These are phyloP conservation scores for Amitus sp. DNA, from an alignment of 2,888 invertebrate species.

Conservation along the genomic window DNA sequence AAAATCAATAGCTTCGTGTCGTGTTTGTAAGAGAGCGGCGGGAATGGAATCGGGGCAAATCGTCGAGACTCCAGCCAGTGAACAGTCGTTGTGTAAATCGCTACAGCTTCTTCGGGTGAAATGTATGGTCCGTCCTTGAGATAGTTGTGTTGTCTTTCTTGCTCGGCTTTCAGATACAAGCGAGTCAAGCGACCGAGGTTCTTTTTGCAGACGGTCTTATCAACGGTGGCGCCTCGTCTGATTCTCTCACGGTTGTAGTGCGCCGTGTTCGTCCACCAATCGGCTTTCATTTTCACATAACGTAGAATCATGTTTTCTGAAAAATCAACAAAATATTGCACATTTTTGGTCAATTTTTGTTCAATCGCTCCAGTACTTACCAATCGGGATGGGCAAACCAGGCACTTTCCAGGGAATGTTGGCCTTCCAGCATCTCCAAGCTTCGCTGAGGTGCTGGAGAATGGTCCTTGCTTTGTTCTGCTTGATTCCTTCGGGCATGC, in stretches of 20 bases:
- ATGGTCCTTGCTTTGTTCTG: conserved; percentile 99
- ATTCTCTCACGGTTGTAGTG: conserved; percentile 99
- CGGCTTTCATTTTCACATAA: conserved; percentile 99
- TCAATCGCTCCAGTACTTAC: conserved; percentile 12
- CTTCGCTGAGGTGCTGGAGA: conserved; percentile 97
- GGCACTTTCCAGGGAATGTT: conserved; percentile 99
- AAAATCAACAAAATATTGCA: not conserved
- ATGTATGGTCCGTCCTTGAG: conserved; percentile 99
- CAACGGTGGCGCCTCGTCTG: conserved; percentile 98
- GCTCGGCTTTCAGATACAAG: conserved; percentile 96
- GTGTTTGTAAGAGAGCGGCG: conserved; percentile 98
- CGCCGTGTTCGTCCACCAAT: conserved; percentile 99
- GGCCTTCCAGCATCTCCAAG: conserved; percentile 99
- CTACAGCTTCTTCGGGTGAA: conserved; percentile 99
- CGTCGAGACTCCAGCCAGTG: conserved; percentile 99
- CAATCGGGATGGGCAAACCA: conserved; percentile 95
- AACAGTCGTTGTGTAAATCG: conserved; percentile 99
- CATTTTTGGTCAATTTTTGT: too few relatives aligned
- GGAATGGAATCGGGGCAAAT: conserved; percentile 99
- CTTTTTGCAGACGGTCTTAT: conserved; percentile 99
- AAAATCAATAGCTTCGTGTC: conserved; percentile 98
- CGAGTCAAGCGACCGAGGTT: conserved; percentile 98
- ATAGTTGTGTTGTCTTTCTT: conserved; percentile 99
- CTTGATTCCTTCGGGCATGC: conserved; percentile 99
- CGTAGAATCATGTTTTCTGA: conserved; percentile 98